A percentile compares a stretch with the other conserved stretches of the same genome.
phyloP scores from a whole-genome alignment of 2,888 invertebrate species.

The Caenorhabditis zanzibari region DNA sequence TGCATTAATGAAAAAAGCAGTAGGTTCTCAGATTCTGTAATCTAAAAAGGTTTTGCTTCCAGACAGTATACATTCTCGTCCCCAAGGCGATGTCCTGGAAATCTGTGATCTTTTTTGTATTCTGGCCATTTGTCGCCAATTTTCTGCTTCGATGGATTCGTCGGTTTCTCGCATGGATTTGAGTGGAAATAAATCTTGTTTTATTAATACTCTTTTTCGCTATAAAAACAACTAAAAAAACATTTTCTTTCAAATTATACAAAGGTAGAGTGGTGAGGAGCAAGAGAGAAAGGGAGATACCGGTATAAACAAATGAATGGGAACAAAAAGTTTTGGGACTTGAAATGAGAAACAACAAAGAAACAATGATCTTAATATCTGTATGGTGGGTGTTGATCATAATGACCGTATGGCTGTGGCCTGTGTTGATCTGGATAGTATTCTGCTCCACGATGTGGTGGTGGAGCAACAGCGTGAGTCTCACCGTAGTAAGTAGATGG shows the following conservation, averaged over 20 bases:
- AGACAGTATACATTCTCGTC: conserved; percentile 69
- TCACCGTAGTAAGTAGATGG: conserved; percentile 67
- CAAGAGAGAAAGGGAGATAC: conserved; percentile 25
- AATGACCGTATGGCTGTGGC: conserved; percentile 44
- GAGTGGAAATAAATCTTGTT: conserved; percentile 16
- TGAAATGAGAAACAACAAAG: conserved; percentile 9
- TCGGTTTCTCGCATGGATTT: conserved; percentile 45
- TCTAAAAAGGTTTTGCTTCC: not conserved
- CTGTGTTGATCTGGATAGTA: conserved; percentile 56
- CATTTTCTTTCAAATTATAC: conserved; percentile 8
- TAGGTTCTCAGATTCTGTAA: conserved; percentile 2
- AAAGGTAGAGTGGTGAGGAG: conserved; percentile 41
- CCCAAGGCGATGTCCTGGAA: conserved; percentile 62
- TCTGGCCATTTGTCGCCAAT: conserved; percentile 71
- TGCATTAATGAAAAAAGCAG: conserved; percentile 65
- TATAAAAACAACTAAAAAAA: conserved; percentile 7
- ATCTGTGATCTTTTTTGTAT: conserved; percentile 64
- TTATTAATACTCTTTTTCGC: conserved; percentile 19
- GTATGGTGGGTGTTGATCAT: conserved; percentile 60
- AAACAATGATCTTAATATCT: conserved; percentile 35
- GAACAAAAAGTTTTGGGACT: not conserved
- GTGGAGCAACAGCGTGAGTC: conserved; percentile 58
- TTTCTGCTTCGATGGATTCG: conserved; percentile 67
- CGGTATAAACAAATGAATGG: conserved; percentile 33
- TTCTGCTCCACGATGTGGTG: conserved; percentile 42